Base-by-base conservation (phyloP, 2,113 vertebrate species). In the Phrynocephalus versicolor region DNA sequence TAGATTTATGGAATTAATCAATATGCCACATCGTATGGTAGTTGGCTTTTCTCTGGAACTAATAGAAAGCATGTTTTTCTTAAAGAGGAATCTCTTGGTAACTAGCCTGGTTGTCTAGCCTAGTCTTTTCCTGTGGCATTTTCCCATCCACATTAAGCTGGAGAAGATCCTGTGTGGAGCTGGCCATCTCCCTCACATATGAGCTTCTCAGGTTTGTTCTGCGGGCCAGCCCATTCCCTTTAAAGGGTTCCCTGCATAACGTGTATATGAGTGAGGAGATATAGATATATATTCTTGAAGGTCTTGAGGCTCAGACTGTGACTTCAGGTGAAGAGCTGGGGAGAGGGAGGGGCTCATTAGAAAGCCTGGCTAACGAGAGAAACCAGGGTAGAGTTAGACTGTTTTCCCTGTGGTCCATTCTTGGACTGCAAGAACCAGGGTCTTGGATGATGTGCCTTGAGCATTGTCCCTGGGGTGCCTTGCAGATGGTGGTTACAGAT, bases 1-100 rank as follows among this genome's bases (percentile, higher is more conserved):
- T 90, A 86, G 96, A 97, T 97, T 97, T 96, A 96, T 95, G 96
- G 95, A 96, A 96, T 4, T 27, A 15, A 98, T 98, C 98, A 85
- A 97, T 98, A 96, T 94, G 95, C 89, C 92, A 95, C 97, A 94
- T 94, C 92, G 95, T 94, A 96, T 93, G 85, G 94, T 96, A 93
- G 89, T 95, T 94, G 87, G 90, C 91, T 95, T 96, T 96, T 91
- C 88, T 90, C 87, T 86, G 89, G 92, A 94, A 95, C 91, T 83
- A 87, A 89, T 85, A 90, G 81, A 85, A 94, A 90, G 81, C 94
- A 91, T 94, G 84, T 90, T 51, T 86, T 91, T 93, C 90, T 93
- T 95, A 92, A 80, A 88, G 75, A 94, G 95, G 94, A 94, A 93
- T 93, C 94, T 89, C 94, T 94, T 94, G 92, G 92, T 94, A 95